Percentiles rank a stretch among this genome's conserved stretches.
These are phyloP conservation scores for Spodoptera littoralis DNA, from an alignment of 2,888 invertebrate species.

Conservation along the genomic window DNA sequence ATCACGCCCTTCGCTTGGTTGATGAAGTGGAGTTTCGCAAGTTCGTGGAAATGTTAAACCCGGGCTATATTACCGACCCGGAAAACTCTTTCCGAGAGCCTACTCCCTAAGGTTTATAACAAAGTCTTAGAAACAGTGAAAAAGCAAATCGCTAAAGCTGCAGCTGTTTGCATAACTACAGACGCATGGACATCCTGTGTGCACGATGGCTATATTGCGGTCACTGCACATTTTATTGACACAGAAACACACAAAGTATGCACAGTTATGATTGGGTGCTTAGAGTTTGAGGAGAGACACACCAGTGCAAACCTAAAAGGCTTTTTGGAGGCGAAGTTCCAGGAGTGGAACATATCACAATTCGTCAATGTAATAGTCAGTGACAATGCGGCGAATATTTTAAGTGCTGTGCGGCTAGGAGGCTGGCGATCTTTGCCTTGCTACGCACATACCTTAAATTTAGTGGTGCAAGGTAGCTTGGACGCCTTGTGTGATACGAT, in stretches of 20 bases:
- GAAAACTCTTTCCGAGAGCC: constrained; percentile 4
- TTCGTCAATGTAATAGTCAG: constrained; percentile 8
- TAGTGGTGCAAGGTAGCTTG: constrained; percentile 14
- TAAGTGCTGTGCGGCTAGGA: constrained; percentile 8
- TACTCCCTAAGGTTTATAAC: not conserved
- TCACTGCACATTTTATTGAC: constrained; percentile 25
- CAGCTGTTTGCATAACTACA: constrained; percentile 27
- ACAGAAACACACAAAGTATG: constrained; percentile 7
- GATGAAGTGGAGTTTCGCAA: constrained; percentile 25
- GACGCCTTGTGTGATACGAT: constrained; percentile 25
- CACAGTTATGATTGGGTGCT: constrained; percentile 33
- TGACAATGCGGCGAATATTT: constrained; percentile 3
- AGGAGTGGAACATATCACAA: constrained; percentile 14
- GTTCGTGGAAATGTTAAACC: constrained; percentile 14
- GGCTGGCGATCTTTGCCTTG: constrained; percentile 24
- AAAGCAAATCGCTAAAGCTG: constrained; percentile 25
- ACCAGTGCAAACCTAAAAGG: constrained; percentile 11
- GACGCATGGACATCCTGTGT: constrained; percentile 22
- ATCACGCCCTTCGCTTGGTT: constrained; percentile 41
- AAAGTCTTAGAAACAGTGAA: not conserved
- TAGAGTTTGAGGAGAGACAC: constrained; percentile 27
- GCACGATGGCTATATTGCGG: constrained; percentile 18
- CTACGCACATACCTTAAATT: constrained; percentile 25
- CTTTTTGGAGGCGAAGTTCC: constrained; percentile 12
- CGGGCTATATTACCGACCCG: constrained; percentile 8